Evolutionary conservation across 2,113 vertebrate genomes (phyloP), one percentile per base, ranked within the genome.

Genomic region (Cardinalis cardinalis): DNA sequence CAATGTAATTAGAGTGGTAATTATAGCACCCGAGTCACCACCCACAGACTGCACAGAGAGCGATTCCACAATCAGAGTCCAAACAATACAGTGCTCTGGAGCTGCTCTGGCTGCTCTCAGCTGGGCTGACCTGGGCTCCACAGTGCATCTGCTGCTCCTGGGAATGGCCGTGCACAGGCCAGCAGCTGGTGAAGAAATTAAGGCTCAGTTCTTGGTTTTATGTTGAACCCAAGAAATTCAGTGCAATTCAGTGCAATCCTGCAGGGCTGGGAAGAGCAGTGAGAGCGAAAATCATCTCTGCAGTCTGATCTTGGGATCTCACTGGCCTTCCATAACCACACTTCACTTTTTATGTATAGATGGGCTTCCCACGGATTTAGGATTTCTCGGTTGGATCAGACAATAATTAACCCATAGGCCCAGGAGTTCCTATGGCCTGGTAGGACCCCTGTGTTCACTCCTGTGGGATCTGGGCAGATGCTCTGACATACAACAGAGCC

Each of bases 1-100:
- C 95, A 95, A 25, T 74, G 93, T 95, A 96, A 95, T 96, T 96
- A 94, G 12, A 91, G 88, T 9, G 88, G 93, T 95, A 96, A 95
- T 96, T 96, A 95, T 24, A 96, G 94, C 94, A 91, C 89, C 12
- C 29, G 68, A 96, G 94, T 94, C 88, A 92, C 93, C 85, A 7
- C 94, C 95, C 95, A 95, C 95, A 83, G 88, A 23, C 91, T 87
- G 90, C 85, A 76, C 51, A 21, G 60, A 76, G 84, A 85, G 15
- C 6, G 85, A 80, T 88, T 95, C 69, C 90, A 91, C 82, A 91
- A 91, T 95, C 88, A 86, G 89, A 94, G 56, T 52, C 88, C 91
- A 91, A 88, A 77, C 79, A 92, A 48, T 36, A 3, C 86, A 77
- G 5, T 10, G 56, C 75, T 94, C 60, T 66, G 84, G 44, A 64